These are phyloP conservation scores for Eonycteris spelaea DNA, from an alignment of 2,113 vertebrate species.

Conservation along the genomic window DNA sequence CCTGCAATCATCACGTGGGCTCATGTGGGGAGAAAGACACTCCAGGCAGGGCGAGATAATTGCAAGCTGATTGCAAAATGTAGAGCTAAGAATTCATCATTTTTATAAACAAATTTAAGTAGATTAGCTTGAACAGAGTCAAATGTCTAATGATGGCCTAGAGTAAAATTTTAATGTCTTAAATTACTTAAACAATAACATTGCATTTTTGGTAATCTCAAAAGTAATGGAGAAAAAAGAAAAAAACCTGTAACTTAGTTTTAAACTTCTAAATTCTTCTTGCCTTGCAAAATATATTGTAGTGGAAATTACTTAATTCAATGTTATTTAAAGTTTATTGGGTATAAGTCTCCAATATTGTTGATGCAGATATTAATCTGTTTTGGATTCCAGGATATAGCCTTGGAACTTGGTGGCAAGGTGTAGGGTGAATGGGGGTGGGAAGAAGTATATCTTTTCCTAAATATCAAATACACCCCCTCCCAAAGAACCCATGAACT, in stretches of 20 bases:
- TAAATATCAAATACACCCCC: not conserved
- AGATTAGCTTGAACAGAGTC: not conserved
- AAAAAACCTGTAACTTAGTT: not conserved
- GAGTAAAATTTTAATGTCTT: conserved; percentile 34
- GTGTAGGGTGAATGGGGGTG: accelerated
- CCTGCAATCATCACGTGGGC: not conserved
- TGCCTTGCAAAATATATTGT: not conserved
- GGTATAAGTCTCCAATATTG: not conserved
- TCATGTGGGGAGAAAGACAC: not conserved
- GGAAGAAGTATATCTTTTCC: not conserved
- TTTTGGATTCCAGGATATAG: not conserved
- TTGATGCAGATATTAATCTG: not conserved
- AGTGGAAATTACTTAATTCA: not conserved
- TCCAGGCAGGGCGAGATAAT: not conserved
- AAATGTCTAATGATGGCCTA: conserved; percentile 17
- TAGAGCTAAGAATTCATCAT: not conserved
- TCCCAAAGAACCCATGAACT: not conserved
- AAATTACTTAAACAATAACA: not conserved
- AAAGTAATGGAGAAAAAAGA: not conserved
- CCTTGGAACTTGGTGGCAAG: not conserved
- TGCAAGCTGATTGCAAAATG: not conserved
- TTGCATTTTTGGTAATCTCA: not conserved
- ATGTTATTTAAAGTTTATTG: not conserved
- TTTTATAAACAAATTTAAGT: not conserved
- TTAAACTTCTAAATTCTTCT: not conserved